Conservation (phyloP, 2,888 invertebrate species). For the Dione juno region DNA sequence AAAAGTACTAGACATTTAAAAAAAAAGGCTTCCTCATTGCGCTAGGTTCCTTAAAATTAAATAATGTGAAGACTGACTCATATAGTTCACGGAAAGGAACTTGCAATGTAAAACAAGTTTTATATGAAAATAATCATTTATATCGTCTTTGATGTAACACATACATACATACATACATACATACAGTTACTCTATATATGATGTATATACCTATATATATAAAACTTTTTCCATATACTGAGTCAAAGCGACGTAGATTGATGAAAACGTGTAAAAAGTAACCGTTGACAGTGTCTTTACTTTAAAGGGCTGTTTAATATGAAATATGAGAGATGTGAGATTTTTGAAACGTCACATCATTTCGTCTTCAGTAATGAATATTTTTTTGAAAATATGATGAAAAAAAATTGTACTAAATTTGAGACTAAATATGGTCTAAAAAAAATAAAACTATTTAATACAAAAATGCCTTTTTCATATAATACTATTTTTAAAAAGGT, state of each 20-base stretch:
- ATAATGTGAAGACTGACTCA: too few relatives aligned
- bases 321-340: slow-evolving; percentile 19
- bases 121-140: neutral
- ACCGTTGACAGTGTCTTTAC: slow-evolving; percentile 11
- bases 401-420: neutral
- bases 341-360: slow-evolving; percentile 10
- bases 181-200: neutral
- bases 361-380: neutral
- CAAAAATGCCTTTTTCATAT: too few relatives aligned
- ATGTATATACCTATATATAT: neutral
- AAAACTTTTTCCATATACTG: slow-evolving; percentile 23
- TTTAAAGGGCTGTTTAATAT: slow-evolving; percentile 22
- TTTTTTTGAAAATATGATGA: neutral
- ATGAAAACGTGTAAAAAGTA: slow-evolving; percentile 26
- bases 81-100: too few relatives aligned
- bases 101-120: neutral
- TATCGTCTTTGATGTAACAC: neutral
- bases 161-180: neutral
- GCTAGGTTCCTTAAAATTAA: too few relatives aligned
- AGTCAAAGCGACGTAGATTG: slow-evolving; percentile 35
- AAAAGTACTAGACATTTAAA: too few relatives aligned
- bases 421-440: too few relatives aligned
- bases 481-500: neutral
- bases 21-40: too few relatives aligned
- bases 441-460: too few relatives aligned